Evolutionary conservation across 2,888 invertebrate species (phyloP), one percentile per base, ranked within the genome.

Genomic region (Parnassius smintheus): DNA sequence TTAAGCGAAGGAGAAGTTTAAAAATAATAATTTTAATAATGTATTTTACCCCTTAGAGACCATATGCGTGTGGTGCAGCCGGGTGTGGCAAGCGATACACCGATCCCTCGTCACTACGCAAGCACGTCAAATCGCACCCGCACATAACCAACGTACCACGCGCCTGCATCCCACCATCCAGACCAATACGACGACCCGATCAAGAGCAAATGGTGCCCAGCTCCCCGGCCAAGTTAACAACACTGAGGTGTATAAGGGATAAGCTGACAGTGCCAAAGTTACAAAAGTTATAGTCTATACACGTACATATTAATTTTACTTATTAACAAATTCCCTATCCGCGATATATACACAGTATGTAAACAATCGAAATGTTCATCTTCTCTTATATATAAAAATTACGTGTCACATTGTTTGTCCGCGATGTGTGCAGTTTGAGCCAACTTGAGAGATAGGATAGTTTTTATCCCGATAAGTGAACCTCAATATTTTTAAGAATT

Each of bases 51-150:
- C 44, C 73, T 1, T 91, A 98, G 96, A 97, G 98, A 88, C 98
- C 98, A 0, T 98, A 98, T 85, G 97, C 96, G 1, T 98, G 98
- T 73, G 97, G 97, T 74, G 95, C 97, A 18, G 88, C 93, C 0
- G 98, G 97, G 1, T 98, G 98, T 78, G 94, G 94, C 8, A 98
- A 98, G 83, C 94, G 97, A 48, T 98, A 98, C 90, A 98, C 98
- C 0, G 98, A 98, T 82, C 98, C 98, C 0, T 98, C 98, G 59
- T 98, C 98, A 57, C 93, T 98, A 1, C 93, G 98, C 46, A 98
- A 98, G 78, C 98, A 98, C 86, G 96, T 98, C 25, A 98, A 98
- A 80, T 97, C 96, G 71, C 97, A 97, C 74, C 91, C 91, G 1
- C 91, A 91, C 74, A 77, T 88, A 60, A 72, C 82, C 18, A 82